Conservation (phyloP, 2,113 vertebrate genomes). For the Lepus americanus region DNA sequence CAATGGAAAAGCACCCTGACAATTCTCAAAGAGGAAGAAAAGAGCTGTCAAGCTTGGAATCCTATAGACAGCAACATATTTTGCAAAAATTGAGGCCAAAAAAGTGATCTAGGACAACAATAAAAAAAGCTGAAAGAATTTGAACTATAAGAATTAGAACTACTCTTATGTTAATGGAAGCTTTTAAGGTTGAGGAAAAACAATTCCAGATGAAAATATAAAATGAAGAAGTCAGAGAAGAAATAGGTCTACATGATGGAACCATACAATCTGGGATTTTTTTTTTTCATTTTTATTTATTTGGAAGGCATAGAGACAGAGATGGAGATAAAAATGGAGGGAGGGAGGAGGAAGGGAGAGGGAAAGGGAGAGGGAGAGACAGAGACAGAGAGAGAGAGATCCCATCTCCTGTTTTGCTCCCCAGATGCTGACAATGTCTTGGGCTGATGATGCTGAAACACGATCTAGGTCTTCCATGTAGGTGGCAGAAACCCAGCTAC, state of each 20-base stretch:
- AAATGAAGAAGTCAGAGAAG: not conserved
- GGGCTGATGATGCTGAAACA: too few species aligned
- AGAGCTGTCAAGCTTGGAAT: not conserved
- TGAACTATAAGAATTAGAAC: not conserved
- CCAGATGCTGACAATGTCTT: too few species aligned
- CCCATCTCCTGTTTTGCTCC: too few species aligned
- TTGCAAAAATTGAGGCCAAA: not conserved
- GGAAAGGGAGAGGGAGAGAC: too few species aligned
- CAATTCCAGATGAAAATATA: not conserved
- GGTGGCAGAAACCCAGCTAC: too few species aligned
- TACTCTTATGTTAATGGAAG: not conserved
- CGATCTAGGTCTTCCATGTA: too few species aligned
- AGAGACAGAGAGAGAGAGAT: too few species aligned
- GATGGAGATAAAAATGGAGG: too few species aligned
- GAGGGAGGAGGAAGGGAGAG: too few species aligned
- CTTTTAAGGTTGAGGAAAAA: conserved; percentile 22
- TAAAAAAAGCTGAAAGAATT: not conserved
- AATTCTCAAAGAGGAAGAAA: not conserved
- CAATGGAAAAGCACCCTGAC: not conserved
- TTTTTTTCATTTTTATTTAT: too few species aligned
- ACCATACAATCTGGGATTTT: not conserved
- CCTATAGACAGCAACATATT: not conserved
- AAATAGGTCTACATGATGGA: not conserved
- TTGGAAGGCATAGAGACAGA: too few species aligned
- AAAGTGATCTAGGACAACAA: not conserved